phyloP scores from a whole-genome alignment of 2,797 vertebrate species.

The Avahi laniger region DNA sequence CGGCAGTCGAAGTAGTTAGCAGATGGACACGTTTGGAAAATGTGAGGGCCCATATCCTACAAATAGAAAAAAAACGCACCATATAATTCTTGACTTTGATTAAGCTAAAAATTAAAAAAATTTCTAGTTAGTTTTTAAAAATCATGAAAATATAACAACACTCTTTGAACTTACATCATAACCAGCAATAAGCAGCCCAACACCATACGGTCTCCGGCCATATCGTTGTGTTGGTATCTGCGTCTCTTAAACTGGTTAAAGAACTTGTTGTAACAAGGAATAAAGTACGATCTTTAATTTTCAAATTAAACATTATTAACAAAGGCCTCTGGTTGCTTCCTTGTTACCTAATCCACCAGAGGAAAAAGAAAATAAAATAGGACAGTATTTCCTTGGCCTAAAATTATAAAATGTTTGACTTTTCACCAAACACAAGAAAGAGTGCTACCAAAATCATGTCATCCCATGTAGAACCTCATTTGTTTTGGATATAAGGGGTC shows the following conservation, averaged over 20 bases:
- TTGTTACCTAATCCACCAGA: background rate
- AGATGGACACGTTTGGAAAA: slow-evolving; percentile 98
- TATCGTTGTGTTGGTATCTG: slow-evolving; percentile 98
- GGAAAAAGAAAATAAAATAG: slow-evolving; percentile 18
- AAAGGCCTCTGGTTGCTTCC: background rate
- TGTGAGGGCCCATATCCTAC: slow-evolving; percentile 98
- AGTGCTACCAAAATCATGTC: slow-evolving; percentile 14
- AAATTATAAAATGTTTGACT: background rate
- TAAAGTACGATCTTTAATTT: slow-evolving; percentile 36
- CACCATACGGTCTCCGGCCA: slow-evolving; percentile 95
- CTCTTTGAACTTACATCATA: slow-evolving; percentile 92
- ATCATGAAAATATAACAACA: slow-evolving; percentile 34
- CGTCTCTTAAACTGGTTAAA: slow-evolving; percentile 91
- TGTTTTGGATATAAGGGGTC: background rate
- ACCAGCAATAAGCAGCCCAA: slow-evolving; percentile 97
- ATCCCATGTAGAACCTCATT: background rate
- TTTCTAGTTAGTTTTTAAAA: background rate
- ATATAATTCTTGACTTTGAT: slow-evolving; percentile 10
- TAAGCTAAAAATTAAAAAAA: background rate
- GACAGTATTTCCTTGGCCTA: background rate
- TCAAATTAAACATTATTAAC: slow-evolving; percentile 53
- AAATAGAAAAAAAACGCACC: background rate
- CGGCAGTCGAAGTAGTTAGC: slow-evolving; percentile 99
- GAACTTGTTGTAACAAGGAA: slow-evolving; percentile 70
- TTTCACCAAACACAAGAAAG: background rate